phyloP scores from a whole-genome alignment of 2,797 vertebrate genomes.

The Strix occidentalis region DNA sequence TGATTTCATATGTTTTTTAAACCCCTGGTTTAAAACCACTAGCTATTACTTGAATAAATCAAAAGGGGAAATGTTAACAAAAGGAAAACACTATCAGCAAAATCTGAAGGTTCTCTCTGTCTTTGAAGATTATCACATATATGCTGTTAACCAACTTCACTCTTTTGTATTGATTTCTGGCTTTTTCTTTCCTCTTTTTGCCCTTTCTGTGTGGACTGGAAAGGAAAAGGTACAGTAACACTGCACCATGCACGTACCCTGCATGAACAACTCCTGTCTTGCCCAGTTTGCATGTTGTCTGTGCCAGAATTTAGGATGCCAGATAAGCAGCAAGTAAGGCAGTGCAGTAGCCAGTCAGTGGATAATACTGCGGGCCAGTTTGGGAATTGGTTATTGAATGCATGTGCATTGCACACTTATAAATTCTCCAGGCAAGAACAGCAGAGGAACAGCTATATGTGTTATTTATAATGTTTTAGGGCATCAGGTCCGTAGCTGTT shows the following conservation, averaged over 20 bases:
- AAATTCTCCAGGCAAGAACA: neutral
- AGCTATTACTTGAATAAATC: neutral
- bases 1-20: neutral
- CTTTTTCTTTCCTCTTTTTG: constrained; percentile 75
- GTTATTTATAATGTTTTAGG: neutral
- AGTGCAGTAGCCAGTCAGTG: neutral
- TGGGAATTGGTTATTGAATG: neutral
- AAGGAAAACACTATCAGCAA: neutral
- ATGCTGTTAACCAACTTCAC: neutral
- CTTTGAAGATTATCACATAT: neutral
- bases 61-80: neutral
- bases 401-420: neutral
- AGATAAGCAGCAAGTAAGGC: neutral
- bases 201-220: constrained; percentile 77
- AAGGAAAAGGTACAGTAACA: constrained; percentile 94
- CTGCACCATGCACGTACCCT: constrained; percentile 52
- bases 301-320: neutral
- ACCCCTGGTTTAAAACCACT: neutral
- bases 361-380: neutral
- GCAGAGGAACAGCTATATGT: neutral
- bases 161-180: constrained; percentile 69
- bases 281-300: constrained; percentile 23
- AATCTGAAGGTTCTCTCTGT: neutral
- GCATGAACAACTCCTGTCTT: constrained; percentile 62
- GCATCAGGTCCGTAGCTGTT: neutral